A percentile compares a stretch with the other conserved stretches of the same genome.
phyloP scores from a whole-genome alignment of 2,113 vertebrate genomes.

The Bufo gargarizans region DNA sequence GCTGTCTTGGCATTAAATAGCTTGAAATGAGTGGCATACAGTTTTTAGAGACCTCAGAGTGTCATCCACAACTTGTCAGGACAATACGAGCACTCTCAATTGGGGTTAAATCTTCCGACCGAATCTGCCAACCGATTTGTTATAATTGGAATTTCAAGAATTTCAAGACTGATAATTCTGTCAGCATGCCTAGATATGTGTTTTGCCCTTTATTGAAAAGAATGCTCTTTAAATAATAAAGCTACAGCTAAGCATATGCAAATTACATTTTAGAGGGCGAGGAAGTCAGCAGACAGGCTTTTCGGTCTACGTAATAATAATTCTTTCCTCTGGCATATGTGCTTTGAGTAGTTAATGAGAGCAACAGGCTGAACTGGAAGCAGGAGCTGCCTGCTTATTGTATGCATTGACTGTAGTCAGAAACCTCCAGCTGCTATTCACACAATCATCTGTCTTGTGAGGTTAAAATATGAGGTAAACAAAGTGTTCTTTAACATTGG shows the following conservation, averaged over 20 bases:
- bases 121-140: too few species aligned
- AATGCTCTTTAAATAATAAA: slow-evolving; percentile 28
- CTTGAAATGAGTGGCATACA: too few species aligned
- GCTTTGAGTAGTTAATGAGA: slow-evolving; percentile 9
- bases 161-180: neutral
- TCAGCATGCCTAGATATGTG: slow-evolving; percentile 1
- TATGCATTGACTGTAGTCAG: neutral
- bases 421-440: slow-evolving; percentile 22
- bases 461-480: slow-evolving; percentile 9
- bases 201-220: slow-evolving; percentile 9
- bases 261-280: slow-evolving; percentile 15
- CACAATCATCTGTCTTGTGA: slow-evolving; percentile 20
- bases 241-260: slow-evolving; percentile 25
- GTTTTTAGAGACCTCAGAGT: too few species aligned
- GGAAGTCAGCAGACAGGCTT: slow-evolving; percentile 13
- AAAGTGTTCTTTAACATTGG: slow-evolving; percentile 33
- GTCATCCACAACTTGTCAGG: too few species aligned
- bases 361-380: slow-evolving; percentile 1
- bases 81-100: too few species aligned
- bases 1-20: too few species aligned
- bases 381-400: slow-evolving; percentile 14
- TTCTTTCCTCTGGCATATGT: slow-evolving; percentile 37
- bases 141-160: too few species aligned
- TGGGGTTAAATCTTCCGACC: too few species aligned
- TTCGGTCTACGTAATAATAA: slow-evolving; percentile 20